Evolutionary conservation across 2,888 invertebrate genomes (phyloP).

Genomic region (Hypolimnas misippus): DNA sequence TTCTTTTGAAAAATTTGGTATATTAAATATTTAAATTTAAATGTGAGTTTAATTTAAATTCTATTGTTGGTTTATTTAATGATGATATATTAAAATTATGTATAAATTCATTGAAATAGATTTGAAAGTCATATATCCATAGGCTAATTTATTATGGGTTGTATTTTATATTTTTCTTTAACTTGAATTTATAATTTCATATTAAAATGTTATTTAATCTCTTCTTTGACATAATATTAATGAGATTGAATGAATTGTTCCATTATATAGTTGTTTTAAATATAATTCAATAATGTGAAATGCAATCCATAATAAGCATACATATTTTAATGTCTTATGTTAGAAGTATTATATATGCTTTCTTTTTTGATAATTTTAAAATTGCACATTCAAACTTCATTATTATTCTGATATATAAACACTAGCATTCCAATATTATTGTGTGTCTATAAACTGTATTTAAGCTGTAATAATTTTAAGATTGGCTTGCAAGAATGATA

Average conservation of each 20-base stretch:
- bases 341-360: neutral
- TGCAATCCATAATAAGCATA: neutral
- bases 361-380: neutral
- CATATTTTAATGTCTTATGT: neutral
- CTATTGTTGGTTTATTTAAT: neutral
- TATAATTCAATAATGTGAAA: constrained; percentile 5
- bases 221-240: too few relatives aligned
- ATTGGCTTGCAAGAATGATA: constrained; percentile 5
- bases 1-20: neutral
- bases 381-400: neutral
- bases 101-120: neutral
- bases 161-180: neutral
- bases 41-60: neutral
- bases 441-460: neutral
- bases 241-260: too few relatives aligned
- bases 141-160: neutral
- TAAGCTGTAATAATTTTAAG: neutral
- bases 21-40: neutral
- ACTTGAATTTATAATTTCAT: too few relatives aligned
- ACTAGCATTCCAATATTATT: constrained; percentile 23
- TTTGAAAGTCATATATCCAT: neutral
- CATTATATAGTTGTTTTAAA: neutral
- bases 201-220: too few relatives aligned
- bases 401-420: constrained; percentile 17
- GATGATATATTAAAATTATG: neutral